Evolutionary conservation across 2,797 vertebrate genomes (phyloP).

Genomic region (Pelobates cultripes): DNA sequence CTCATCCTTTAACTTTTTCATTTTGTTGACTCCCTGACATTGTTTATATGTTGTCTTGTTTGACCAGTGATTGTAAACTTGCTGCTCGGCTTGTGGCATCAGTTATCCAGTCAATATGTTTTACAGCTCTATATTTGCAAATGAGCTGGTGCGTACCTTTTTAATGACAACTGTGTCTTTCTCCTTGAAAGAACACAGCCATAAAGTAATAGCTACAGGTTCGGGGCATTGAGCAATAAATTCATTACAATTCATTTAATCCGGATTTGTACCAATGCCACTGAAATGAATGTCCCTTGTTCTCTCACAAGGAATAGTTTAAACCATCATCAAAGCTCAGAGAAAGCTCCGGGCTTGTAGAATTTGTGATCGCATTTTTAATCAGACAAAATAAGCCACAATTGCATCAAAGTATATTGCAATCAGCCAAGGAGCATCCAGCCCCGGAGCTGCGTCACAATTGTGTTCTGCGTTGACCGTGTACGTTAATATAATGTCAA

Average conservation of each 20-base stretch:
- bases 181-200: background rate
- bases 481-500: background rate
- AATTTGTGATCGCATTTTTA: background rate
- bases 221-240: background rate
- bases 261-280: background rate
- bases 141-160: too few species aligned
- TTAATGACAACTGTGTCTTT: too few species aligned
- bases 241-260: background rate
- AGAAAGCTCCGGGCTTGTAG: background rate
- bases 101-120: too few species aligned
- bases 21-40: conserved; percentile 8
- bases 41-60: conserved; percentile 3
- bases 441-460: background rate
- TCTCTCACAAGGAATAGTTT: background rate
- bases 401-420: background rate
- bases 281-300: background rate
- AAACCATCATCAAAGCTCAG: background rate
- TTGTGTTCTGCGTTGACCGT: background rate
- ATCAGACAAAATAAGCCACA: conserved; percentile 4
- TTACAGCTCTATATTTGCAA: too few species aligned
- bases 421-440: background rate
- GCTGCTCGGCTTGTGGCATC: too few species aligned
- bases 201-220: background rate
- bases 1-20: conserved; percentile 11
- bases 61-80: background rate